phyloP scores from a whole-genome alignment of 64 coral and sea anemone genomes.

The Trachythela sp. region DNA sequence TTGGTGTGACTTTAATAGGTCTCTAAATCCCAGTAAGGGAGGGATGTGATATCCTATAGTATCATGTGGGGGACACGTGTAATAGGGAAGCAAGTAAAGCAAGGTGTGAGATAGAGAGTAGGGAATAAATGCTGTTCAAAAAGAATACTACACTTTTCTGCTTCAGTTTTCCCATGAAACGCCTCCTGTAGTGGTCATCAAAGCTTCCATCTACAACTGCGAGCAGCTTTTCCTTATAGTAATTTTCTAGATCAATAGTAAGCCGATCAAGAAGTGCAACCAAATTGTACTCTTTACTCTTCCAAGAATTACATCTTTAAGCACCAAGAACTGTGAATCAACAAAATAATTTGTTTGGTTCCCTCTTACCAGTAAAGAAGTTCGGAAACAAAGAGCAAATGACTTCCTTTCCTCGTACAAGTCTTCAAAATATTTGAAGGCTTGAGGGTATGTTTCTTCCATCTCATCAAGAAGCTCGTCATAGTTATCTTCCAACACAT shows the following conservation, averaged over 20 bases:
- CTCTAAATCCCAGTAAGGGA: too few relatives aligned
- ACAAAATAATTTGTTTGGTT: conserved; percentile 17
- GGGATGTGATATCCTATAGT: too few relatives aligned
- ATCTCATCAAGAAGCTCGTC: background rate
- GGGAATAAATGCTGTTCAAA: too few relatives aligned
- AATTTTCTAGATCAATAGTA: background rate
- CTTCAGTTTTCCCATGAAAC: background rate
- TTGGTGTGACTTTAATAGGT: too few relatives aligned
- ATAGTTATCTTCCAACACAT: conserved; percentile 31
- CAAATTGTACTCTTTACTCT: conserved; percentile 2
- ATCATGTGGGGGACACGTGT: too few relatives aligned
- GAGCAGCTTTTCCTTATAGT: background rate
- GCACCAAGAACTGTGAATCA: conserved; percentile 6
- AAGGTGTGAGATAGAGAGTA: too few relatives aligned
- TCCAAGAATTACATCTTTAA: background rate
- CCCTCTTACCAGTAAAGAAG: background rate
- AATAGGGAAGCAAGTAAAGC: too few relatives aligned
- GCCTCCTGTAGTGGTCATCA: background rate
- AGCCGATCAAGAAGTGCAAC: conserved; percentile 10
- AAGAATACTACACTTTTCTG: too few relatives aligned
- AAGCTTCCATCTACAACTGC: background rate
- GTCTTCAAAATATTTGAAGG: background rate
- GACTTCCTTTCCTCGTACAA: background rate
- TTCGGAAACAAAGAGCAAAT: background rate
- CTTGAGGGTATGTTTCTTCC: background rate